A percentile compares a stretch with the other conserved stretches of the same genome.
Conservation (phyloP, 2,113 vertebrate species). For the Taxidea taxus region DNA sequence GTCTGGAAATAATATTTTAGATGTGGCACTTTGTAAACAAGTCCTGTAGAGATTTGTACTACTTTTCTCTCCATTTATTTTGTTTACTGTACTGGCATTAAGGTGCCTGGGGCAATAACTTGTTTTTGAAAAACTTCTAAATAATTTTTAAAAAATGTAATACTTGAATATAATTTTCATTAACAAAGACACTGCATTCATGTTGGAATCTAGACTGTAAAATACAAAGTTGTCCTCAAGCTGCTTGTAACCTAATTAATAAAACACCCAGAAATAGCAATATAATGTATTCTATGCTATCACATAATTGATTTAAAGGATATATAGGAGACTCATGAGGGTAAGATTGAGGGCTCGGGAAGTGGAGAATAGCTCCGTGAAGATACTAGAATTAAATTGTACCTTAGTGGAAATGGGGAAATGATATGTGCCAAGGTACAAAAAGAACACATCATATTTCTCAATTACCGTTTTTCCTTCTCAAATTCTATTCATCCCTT, state of each 20-base stretch:
- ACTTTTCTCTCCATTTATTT: not conserved
- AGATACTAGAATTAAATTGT: not conserved
- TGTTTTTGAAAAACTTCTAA: not conserved
- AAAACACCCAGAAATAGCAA: not conserved
- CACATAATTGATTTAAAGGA: not conserved
- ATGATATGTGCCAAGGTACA: not conserved
- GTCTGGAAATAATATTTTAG: constrained; percentile 22
- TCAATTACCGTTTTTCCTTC: not conserved
- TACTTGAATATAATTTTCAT: not conserved
- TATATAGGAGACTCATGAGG: not conserved
- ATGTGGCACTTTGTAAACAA: not conserved
- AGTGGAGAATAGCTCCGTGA: not conserved
- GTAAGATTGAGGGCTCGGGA: not conserved
- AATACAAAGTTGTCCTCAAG: not conserved
- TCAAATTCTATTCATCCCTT: not conserved
- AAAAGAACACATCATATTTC: not conserved
- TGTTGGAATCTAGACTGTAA: constrained; percentile 1
- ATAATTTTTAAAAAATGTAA: constrained; percentile 7
- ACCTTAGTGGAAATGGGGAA: not conserved
- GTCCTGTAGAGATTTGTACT: not conserved
- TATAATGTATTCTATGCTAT: not conserved
- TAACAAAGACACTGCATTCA: not conserved
- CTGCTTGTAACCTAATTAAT: constrained; percentile 12
- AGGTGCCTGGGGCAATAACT: not conserved
- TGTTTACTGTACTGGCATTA: not conserved